Percentiles rank a stretch among this genome's conserved stretches.
phyloP scores from a whole-genome alignment of 2,888 invertebrate genomes.

The Callyntrura guangdongensis region DNA sequence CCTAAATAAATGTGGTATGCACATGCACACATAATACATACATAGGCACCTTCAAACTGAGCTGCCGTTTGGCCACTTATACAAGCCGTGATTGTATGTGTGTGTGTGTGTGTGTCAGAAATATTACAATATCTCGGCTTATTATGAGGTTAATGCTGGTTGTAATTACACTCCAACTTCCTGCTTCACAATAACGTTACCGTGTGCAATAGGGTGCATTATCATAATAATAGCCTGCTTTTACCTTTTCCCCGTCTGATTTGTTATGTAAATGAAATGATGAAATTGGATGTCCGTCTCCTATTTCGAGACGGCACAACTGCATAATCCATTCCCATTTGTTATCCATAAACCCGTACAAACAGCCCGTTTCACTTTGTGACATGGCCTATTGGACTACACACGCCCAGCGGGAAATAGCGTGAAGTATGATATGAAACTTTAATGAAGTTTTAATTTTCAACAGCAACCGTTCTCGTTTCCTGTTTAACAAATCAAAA shows the following conservation, averaged over 20 bases:
- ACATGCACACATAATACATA: neutral
- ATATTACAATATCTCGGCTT: constrained; percentile 34
- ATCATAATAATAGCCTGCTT: constrained; percentile 38
- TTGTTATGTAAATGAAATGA: constrained; percentile 55
- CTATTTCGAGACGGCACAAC: neutral
- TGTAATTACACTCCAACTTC: constrained; percentile 65
- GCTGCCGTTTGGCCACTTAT: neutral
- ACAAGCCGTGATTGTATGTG: too few relatives aligned
- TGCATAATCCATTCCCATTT: neutral
- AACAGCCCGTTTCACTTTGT: neutral
- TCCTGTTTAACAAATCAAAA: constrained; percentile 54
- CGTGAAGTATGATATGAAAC: constrained; percentile 18
- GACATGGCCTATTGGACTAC: neutral
- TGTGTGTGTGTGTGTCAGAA: neutral
- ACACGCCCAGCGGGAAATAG: constrained; percentile 22
- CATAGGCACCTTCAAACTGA: neutral
- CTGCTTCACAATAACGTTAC: constrained; percentile 30
- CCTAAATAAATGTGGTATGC: neutral
- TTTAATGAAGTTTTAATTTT: constrained; percentile 60
- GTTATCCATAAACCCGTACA: neutral
- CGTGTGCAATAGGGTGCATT: constrained; percentile 46
- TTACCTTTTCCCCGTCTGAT: constrained; percentile 17
- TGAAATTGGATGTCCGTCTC: constrained; percentile 42
- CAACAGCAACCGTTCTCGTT: constrained; percentile 25
- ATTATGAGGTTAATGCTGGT: constrained; percentile 49